Conservation (phyloP, 2,888 invertebrate genomes). For the Fabriciana adippe region DNA sequence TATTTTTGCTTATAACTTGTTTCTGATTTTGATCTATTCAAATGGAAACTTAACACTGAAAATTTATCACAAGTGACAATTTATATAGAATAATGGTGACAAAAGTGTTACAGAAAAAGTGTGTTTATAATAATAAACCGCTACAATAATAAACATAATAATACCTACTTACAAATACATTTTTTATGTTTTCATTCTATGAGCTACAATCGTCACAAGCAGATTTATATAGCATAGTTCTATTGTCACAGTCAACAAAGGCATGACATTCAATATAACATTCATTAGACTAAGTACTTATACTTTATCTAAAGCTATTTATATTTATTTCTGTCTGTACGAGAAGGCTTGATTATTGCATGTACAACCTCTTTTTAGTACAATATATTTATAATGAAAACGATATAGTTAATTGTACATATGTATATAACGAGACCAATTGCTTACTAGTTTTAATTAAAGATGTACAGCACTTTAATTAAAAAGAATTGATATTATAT, state of each 20-base stretch:
- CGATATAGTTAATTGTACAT: too few relatives aligned
- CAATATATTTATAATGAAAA: not conserved
- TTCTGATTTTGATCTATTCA: too few relatives aligned
- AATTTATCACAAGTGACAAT: too few relatives aligned
- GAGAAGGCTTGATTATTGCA: constrained; percentile 9
- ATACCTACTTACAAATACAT: too few relatives aligned
- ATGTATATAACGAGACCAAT: constrained; percentile 2
- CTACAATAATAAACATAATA: too few relatives aligned
- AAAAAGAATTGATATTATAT: too few relatives aligned
- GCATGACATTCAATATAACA: constrained; percentile 39
- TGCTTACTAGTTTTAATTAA: not conserved
- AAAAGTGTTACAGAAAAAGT: too few relatives aligned
- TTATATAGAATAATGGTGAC: too few relatives aligned
- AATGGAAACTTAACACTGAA: too few relatives aligned
- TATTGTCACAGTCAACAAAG: constrained; percentile 37
- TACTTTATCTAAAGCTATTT: constrained; percentile 7
- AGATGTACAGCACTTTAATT: too few relatives aligned
- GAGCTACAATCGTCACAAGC: not conserved
- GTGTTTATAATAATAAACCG: too few relatives aligned
- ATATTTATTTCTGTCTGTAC: constrained; percentile 5
- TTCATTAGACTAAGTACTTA: constrained; percentile 21
- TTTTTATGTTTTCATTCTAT: not conserved
- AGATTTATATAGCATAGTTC: constrained; percentile 11
- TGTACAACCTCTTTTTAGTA: constrained; percentile 5
- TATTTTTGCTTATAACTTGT: too few relatives aligned